Evolutionary conservation across 2,113 vertebrate species (phyloP).

Genomic region (Hemichromis elongatus): DNA sequence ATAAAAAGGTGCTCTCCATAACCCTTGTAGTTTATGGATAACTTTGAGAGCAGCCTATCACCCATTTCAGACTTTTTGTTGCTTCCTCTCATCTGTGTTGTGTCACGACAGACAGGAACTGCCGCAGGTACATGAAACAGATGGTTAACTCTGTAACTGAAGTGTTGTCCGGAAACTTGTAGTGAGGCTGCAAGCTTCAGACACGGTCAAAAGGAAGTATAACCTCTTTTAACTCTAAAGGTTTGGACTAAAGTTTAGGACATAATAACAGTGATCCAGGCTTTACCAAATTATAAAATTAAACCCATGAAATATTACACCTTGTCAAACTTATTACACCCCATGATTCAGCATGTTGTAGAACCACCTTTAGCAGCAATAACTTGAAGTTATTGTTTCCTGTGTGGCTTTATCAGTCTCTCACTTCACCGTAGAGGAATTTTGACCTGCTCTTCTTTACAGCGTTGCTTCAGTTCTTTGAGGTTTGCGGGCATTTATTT

Average conservation of each 20-base stretch:
- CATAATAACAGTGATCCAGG: neutral
- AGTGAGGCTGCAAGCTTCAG: neutral
- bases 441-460: neutral
- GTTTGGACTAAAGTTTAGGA: neutral
- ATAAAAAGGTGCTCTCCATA: neutral
- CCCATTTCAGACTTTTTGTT: neutral
- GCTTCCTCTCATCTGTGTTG: slow-evolving; percentile 36
- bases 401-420: neutral
- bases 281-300: neutral
- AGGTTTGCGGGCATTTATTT: neutral
- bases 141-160: slow-evolving; percentile 1
- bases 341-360: neutral
- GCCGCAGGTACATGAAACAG: slow-evolving; percentile 25
- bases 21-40: neutral
- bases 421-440: neutral
- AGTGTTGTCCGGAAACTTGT: slow-evolving; percentile 18
- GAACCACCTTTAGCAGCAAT: neutral
- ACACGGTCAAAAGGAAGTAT: neutral
- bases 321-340: neutral
- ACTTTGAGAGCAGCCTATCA: neutral
- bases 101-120: slow-evolving; percentile 51
- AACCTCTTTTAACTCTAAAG: neutral
- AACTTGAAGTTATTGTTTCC: neutral
- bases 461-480: neutral
- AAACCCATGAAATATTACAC: neutral